phyloP scores from a whole-genome alignment of 2,113 vertebrate species.

The Cryptomyrus ogoouensis region DNA sequence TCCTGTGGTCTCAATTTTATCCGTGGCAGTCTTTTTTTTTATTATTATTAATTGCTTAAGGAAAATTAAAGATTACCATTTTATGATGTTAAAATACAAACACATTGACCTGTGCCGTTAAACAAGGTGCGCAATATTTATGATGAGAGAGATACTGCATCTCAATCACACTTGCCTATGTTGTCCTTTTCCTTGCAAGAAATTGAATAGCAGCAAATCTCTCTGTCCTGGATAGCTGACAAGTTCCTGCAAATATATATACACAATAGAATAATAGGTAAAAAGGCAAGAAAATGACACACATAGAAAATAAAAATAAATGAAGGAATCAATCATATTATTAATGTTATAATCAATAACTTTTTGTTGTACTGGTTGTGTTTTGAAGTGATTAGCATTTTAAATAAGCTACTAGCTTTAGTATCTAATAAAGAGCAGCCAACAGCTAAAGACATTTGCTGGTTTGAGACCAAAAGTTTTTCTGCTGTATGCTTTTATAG shows the following conservation, averaged over 20 bases:
- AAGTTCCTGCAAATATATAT: conserved; percentile 59
- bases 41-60: not conserved
- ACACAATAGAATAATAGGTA: conserved; percentile 31
- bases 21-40: not conserved
- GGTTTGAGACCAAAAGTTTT: not conserved
- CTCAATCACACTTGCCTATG: conserved; percentile 55
- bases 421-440: not conserved
- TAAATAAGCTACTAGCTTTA: not conserved
- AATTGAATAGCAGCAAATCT: conserved; percentile 78
- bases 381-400: not conserved
- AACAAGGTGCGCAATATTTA: not conserved
- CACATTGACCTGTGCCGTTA: not conserved
- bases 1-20: not conserved
- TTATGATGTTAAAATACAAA: not conserved
- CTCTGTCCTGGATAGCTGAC: conserved; percentile 73
- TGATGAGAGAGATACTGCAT: too few relatives aligned
- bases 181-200: conserved; percentile 81
- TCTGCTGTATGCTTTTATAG: not conserved
- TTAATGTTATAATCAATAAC: not conserved
- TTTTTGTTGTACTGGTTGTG: not conserved
- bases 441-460: not conserved
- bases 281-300: not conserved
- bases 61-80: not conserved
- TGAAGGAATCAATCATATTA: not conserved
- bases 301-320: not conserved